phyloP scores from a whole-genome alignment of 2,888 invertebrate species.

The Octonoba sinensis region DNA sequence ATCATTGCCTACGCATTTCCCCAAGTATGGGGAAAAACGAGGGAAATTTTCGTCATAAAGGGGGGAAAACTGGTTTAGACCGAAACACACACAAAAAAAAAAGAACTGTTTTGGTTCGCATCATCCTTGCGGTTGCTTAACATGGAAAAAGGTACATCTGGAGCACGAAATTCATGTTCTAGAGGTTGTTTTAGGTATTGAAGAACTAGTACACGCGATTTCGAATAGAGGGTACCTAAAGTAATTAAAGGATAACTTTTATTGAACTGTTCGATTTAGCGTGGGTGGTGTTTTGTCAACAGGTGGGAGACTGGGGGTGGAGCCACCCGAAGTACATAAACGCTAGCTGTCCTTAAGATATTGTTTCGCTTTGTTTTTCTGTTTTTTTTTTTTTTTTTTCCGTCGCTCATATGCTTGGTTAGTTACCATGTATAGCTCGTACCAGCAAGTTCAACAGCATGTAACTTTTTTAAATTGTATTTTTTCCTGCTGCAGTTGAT shows the following conservation, averaged over 20 bases:
- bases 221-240: neutral
- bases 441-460: slow-evolving; percentile 19
- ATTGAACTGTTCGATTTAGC: slow-evolving; percentile 5
- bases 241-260: neutral
- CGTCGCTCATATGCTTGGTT: neutral
- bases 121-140: too few species aligned
- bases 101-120: too few species aligned
- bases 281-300: slow-evolving; percentile 60
- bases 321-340: slow-evolving; percentile 45
- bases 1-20: too few species aligned
- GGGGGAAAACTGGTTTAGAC: too few species aligned
- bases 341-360: slow-evolving; percentile 47
- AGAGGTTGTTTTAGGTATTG: neutral
- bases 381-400: slow-evolving; percentile 15
- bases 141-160: slow-evolving; percentile 16
- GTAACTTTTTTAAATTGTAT: slow-evolving; percentile 1
- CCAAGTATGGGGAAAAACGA: too few species aligned
- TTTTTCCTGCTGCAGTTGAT: neutral
- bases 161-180: slow-evolving; percentile 1
- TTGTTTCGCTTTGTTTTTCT: slow-evolving; percentile 18
- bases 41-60: too few species aligned
- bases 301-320: slow-evolving; percentile 49
- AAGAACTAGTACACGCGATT: neutral
- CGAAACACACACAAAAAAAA: too few species aligned
- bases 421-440: slow-evolving; percentile 48